Percentiles rank a stretch among this genome's conserved stretches.
Conservation (phyloP, 1,140 invertebrate genomes). For the Lepidostoma basale region DNA sequence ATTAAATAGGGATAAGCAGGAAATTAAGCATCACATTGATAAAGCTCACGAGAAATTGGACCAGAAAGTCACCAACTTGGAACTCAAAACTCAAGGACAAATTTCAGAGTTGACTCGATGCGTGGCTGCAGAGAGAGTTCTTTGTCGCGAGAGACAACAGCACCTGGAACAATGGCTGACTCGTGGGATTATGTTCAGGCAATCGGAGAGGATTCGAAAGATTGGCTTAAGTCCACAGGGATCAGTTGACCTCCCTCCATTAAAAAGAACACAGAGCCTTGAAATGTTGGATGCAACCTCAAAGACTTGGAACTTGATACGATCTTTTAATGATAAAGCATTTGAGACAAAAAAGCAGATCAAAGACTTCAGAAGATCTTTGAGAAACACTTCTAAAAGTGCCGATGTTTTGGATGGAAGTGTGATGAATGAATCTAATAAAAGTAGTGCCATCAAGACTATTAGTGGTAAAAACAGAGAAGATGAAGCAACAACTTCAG, state of each 20-base stretch:
- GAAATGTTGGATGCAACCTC: slow-evolving; percentile 63
- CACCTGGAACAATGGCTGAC: slow-evolving; percentile 73
- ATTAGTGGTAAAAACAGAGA: slow-evolving; percentile 20
- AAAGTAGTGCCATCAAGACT: slow-evolving; percentile 14
- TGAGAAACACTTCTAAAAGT: slow-evolving; percentile 54
- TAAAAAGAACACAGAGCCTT: slow-evolving; percentile 68
- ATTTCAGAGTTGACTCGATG: slow-evolving; percentile 73
- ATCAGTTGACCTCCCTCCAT: slow-evolving; percentile 64
- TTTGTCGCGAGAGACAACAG: slow-evolving; percentile 68
- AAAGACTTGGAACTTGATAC: slow-evolving; percentile 56
- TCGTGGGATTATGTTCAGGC: slow-evolving; percentile 64
- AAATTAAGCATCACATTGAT: slow-evolving; percentile 83
- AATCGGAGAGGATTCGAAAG: slow-evolving; percentile 63
- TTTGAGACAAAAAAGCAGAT: slow-evolving; percentile 55
- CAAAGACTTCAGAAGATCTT: slow-evolving; percentile 51
- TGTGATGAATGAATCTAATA: background rate
- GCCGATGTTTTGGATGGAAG: slow-evolving; percentile 49
- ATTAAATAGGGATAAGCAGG: slow-evolving; percentile 82
- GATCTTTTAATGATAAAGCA: slow-evolving; percentile 52
- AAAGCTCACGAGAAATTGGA: slow-evolving; percentile 80
- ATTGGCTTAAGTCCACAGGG: slow-evolving; percentile 63
- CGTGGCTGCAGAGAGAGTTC: slow-evolving; percentile 67
- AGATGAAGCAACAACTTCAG: background rate
- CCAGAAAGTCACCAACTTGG: slow-evolving; percentile 81
- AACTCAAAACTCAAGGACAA: slow-evolving; percentile 76